These are phyloP conservation scores for Acrossocheilus wenchowensis DNA, from an alignment of 2,797 vertebrate genomes.

Conservation along the genomic window DNA sequence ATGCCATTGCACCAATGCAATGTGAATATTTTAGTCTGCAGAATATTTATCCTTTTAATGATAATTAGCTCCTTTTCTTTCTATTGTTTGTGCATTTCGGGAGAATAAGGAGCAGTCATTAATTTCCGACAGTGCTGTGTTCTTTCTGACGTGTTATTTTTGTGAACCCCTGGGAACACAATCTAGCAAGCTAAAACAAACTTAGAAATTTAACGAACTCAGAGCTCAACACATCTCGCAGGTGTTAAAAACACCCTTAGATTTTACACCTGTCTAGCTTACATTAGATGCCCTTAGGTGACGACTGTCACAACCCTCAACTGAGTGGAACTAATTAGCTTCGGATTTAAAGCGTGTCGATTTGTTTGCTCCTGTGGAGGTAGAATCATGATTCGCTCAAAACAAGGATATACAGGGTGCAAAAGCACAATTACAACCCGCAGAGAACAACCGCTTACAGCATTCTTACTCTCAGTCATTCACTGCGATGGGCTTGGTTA, in stretches of 20 bases:
- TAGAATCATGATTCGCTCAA: constrained; percentile 25
- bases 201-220: constrained; percentile 37
- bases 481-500: background rate
- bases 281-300: constrained; percentile 48
- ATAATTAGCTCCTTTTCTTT: constrained; percentile 2
- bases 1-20: background rate
- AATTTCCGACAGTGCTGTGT: constrained; percentile 33
- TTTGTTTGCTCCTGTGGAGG: constrained; percentile 35
- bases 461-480: constrained; percentile 1
- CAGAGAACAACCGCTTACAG: background rate
- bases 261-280: constrained; percentile 47
- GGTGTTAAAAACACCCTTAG: constrained; percentile 48
- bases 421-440: constrained; percentile 33
- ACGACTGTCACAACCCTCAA: constrained; percentile 40
- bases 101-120: constrained; percentile 26
- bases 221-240: constrained; percentile 30
- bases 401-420: constrained; percentile 23
- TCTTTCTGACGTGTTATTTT: constrained; percentile 35
- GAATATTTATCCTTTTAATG: background rate
- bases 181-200: constrained; percentile 34
- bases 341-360: constrained; percentile 23
- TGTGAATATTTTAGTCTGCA: constrained; percentile 5
- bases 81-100: constrained; percentile 2
- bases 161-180: constrained; percentile 30
- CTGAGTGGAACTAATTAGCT: constrained; percentile 48